Base-by-base conservation (phyloP, 2,888 invertebrate genomes). In the Sussaba pulchella region DNA sequence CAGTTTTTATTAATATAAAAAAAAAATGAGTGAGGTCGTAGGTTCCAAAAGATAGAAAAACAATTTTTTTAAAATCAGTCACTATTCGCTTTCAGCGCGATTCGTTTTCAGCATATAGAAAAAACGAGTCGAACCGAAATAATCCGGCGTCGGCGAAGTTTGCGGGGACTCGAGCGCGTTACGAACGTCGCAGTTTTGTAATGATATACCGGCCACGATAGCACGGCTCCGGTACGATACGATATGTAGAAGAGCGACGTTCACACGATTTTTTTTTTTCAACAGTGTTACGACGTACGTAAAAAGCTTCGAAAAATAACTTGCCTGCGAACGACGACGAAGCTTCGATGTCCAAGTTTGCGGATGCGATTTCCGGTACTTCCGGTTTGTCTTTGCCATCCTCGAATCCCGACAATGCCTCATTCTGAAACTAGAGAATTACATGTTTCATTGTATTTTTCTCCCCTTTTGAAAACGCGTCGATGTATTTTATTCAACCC, bases 301-400 rank as follows among this genome's bases (percentile, higher is more conserved):
- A 6, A 69, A 17, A 69, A 41, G 14, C 69, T 67, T 17, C 17
- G n/a, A 47, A 17, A 19, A 59, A 17, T 74, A 75, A 31, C 82
- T 83, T 59, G 83, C 85, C 75, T 17, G 75, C 57, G 21, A 69
- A 78, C 43, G 82, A 59, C 47, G 83, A 36, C 24, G 77, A n/a
- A 43, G 66, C 67, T 50, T 31, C 75, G 39, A 61, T 76, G 43
- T 77, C 71, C 10, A 79, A 78, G 59, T 57, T 78, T 77, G 67
- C 82, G 78, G 63, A 73, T 79, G 72, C 79, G 66, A 79, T 82
- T 43, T 72, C 75, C 6, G n/a, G 21, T 19, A 77, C 79, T 77
- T 83, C 81, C 70, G 69, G 59, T 31, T 74, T 79, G 50, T 83
- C 86, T 76, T 83, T 81, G 52, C 73, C 71, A 45, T 72, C 81